Percentiles rank a stretch among this genome's conserved stretches.
phyloP scores from a whole-genome alignment of 2,113 vertebrate genomes.

The Andinoacara biseriatus region DNA sequence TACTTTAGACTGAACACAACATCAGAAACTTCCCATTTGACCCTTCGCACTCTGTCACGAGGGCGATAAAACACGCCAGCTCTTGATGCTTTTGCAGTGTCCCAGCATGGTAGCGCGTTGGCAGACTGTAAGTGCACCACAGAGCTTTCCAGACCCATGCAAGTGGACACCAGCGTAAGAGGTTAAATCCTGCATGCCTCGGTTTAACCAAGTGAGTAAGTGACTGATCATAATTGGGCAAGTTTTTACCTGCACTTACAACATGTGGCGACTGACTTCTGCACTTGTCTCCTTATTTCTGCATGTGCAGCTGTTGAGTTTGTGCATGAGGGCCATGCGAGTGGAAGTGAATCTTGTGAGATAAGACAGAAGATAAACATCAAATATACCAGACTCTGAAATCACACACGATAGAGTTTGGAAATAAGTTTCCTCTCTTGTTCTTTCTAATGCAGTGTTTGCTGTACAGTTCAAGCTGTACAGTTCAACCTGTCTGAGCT shows the following conservation, averaged over 20 bases:
- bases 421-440: not conserved
- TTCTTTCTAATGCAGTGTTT: not conserved
- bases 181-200: accelerated
- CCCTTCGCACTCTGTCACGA: not conserved
- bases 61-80: not conserved
- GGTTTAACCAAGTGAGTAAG: no score
- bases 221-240: not conserved
- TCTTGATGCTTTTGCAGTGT: not conserved
- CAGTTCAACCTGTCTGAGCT: not conserved
- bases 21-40: not conserved
- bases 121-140: not conserved
- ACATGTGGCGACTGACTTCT: not conserved
- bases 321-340: no score
- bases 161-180: not conserved
- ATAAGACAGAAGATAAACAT: not conserved
- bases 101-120: not conserved
- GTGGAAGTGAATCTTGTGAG: not conserved
- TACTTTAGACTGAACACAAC: not conserved
- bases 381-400: not conserved
- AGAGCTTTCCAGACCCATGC: not conserved
- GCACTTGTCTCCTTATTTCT: not conserved
- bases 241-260: not conserved
- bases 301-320: no score
- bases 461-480: not conserved
- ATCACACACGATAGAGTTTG: not conserved